These are phyloP conservation scores for Anarhynchus alexandrinus DNA, from an alignment of 2,113 vertebrate species.

Conservation along the genomic window DNA sequence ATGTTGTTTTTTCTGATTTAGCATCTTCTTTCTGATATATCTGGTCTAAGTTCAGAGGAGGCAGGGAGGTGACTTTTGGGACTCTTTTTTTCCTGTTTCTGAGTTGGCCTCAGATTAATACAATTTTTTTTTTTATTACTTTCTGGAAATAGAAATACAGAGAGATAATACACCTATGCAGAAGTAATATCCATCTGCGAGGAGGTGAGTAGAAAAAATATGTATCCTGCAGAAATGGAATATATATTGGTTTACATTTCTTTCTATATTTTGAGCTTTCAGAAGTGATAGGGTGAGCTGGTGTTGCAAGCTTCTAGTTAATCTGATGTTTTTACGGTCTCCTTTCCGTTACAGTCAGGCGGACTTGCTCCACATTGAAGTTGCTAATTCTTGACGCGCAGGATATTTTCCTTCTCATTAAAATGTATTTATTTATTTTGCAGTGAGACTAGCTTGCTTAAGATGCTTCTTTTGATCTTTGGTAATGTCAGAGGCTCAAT, in stretches of 20 bases:
- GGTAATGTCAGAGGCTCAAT: not conserved
- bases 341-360: not conserved
- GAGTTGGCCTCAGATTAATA: not conserved
- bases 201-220: not conserved
- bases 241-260: constrained; percentile 32
- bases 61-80: not conserved
- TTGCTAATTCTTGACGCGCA: not conserved
- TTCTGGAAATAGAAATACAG: constrained; percentile 24
- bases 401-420: constrained; percentile 47
- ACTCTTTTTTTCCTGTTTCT: not conserved
- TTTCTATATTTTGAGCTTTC: constrained; percentile 1
- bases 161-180: not conserved
- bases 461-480: constrained; percentile 45
- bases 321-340: constrained; percentile 20
- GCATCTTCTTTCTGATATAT: not conserved
- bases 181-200: constrained; percentile 8
- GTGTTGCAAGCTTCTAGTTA: not conserved
- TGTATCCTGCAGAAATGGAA: not conserved
- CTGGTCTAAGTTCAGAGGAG: not conserved
- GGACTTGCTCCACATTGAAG: not conserved
- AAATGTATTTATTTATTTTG: constrained; percentile 59
- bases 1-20: not conserved
- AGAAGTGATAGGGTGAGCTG: not conserved
- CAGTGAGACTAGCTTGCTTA: not conserved
- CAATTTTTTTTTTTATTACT: not conserved